Base-by-base conservation (phyloP, 2,113 vertebrate species). In the Oreochromis tanganicae region DNA sequence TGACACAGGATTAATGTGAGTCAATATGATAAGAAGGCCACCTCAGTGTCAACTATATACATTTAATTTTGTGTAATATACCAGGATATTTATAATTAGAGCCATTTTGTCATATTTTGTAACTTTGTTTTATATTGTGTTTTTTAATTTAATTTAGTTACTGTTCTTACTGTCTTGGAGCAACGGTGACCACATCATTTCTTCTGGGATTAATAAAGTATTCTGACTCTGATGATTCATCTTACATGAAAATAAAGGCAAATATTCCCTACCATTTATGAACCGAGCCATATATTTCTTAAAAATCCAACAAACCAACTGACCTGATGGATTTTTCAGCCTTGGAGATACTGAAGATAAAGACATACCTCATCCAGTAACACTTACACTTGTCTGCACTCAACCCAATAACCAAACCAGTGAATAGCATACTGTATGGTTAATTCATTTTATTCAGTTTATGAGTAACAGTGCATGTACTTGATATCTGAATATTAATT, bases 401-500 rank as follows among this genome's bases (percentile, higher is more conserved):
- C 71, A 34, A 83, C 3, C 27, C 17, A 38, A 86, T 36, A 88
- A 84, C 7, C 73, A 61, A 63, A 90, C 32, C 54, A 84, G 56
- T 32, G 73, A 11, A 75, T 27, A 34, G 61, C 52, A 85, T 73
- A 78, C 56, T 79, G 24, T 41, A 46, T 19, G 32, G 46, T 79
- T 79, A 59, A 80, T 82, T 81, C 7, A 41, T 59, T 87, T 83
- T 63, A 85, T 57, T 73, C 4, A 24, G 57, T 85, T 82, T 75
- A 85, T 32, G 41, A 86, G 34, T 48, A 82, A 89, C 29, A 86
- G 19, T 87, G 16, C 21, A 55, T 56, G 21, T 83, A 34, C 29
- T 89, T 83, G 27, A 84, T 83, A 93, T 86, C 12, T 43, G 2
- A 82, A 91, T 81, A 85, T 21, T 13, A 16, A 87, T 46, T 87